Percentiles rank a stretch among this genome's conserved stretches.
phyloP scores from a whole-genome alignment of 1,140 invertebrate species.

The Steinernema khuongi region DNA sequence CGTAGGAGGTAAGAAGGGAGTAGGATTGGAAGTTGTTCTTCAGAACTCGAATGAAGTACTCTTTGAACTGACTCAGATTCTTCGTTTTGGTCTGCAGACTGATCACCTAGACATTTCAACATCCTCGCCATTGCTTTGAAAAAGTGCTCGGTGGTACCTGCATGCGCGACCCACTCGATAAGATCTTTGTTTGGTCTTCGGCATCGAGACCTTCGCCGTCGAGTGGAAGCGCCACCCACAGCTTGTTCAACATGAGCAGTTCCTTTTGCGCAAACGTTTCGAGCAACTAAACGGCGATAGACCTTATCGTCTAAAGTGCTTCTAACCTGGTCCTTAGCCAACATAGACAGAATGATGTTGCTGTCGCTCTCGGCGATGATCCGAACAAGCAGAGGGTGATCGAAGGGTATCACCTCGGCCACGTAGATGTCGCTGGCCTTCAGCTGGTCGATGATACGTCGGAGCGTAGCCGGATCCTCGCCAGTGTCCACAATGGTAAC shows the following conservation, averaged over 20 bases:
- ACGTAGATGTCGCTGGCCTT: conserved; percentile 36
- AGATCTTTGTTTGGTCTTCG: conserved; percentile 27
- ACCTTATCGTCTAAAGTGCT: not conserved
- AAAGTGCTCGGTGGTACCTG: conserved; percentile 19
- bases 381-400: conserved; percentile 37
- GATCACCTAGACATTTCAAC: conserved; percentile 23
- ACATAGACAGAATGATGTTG: conserved; percentile 44
- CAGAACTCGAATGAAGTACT: conserved; percentile 52
- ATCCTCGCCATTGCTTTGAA: conserved; percentile 20
- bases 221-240: conserved; percentile 39
- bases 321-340: conserved; percentile 32
- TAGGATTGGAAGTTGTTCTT: conserved; percentile 53
- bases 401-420: conserved; percentile 42
- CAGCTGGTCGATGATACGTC: conserved; percentile 33
- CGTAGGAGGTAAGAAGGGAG: conserved; percentile 44
- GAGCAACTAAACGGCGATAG: conserved; percentile 14
- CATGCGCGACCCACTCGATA: conserved; percentile 24
- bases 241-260: conserved; percentile 31
- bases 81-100: conserved; percentile 34
- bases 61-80: conserved; percentile 45
- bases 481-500: conserved; percentile 46
- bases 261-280: conserved; percentile 18
- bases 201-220: conserved; percentile 37
- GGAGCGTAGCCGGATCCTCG: conserved; percentile 19
- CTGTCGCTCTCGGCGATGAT: conserved; percentile 40